phyloP scores from a whole-genome alignment of 2,797 vertebrate species.

The Alfaro cultratus region DNA sequence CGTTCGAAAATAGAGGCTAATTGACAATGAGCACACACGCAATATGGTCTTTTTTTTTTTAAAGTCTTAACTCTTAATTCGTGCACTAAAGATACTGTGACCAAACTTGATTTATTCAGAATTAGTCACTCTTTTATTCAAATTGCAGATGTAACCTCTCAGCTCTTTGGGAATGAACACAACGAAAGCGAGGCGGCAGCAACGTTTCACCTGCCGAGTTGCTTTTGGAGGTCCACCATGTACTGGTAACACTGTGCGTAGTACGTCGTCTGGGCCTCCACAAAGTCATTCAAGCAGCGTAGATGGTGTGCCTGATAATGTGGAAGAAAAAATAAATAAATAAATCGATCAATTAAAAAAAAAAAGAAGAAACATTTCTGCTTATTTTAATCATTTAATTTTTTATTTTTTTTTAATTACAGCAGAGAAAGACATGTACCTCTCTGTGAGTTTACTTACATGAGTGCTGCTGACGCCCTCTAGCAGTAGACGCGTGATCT shows the following conservation, averaged over 20 bases:
- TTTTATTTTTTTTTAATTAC: too few relatives aligned
- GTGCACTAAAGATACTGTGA: background rate
- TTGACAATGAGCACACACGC: background rate
- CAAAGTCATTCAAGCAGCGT: constrained; percentile 95
- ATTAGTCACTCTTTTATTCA: background rate
- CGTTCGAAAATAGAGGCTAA: background rate
- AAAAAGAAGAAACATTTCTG: background rate
- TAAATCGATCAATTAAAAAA: background rate
- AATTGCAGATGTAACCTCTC: background rate
- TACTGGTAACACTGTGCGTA: constrained; percentile 99
- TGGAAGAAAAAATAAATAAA: background rate
- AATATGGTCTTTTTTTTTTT: background rate
- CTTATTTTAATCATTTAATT: background rate
- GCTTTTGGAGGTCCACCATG: constrained; percentile 98
- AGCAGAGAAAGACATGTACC: background rate
- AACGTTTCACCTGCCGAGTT: constrained; percentile 90
- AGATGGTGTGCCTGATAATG: constrained; percentile 91
- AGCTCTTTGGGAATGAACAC: background rate
- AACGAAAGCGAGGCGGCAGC: background rate
- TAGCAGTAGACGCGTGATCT: constrained; percentile 95
- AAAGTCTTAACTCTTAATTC: background rate
- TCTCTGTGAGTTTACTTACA: constrained; percentile 74
- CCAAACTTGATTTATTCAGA: background rate
- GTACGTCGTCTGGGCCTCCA: constrained; percentile 97
- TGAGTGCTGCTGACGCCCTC: constrained; percentile 98